Conservation (phyloP, 1,140 invertebrate genomes). For the Dinoponera quadriceps region DNA sequence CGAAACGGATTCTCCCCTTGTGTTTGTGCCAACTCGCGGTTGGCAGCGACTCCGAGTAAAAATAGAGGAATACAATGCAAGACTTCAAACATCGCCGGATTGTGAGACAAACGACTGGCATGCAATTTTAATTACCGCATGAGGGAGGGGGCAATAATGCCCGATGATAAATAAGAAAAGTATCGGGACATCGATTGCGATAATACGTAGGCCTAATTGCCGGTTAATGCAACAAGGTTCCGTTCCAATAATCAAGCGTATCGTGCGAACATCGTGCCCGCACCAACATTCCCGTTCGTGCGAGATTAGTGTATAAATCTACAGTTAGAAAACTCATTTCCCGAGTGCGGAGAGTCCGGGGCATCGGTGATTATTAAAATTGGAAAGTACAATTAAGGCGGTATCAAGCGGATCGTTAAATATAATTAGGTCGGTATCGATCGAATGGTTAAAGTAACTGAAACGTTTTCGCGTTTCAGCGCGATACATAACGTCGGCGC, state of each 20-base stretch:
- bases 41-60: slow-evolving; percentile 41
- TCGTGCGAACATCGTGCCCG: slow-evolving; percentile 36
- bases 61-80: slow-evolving; percentile 56
- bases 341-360: slow-evolving; percentile 17
- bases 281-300: slow-evolving; percentile 50
- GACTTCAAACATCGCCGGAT: slow-evolving; percentile 16
- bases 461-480: too few species aligned
- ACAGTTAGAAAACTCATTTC: slow-evolving; percentile 58
- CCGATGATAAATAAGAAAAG: slow-evolving; percentile 48
- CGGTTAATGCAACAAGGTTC: slow-evolving; percentile 63
- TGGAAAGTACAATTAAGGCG: not conserved
- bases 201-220: slow-evolving; percentile 58
- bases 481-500: too few species aligned
- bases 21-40: slow-evolving; percentile 53
- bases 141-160: not conserved
- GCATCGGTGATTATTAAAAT: slow-evolving; percentile 9
- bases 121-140: slow-evolving; percentile 41
- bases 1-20: slow-evolving; percentile 54
- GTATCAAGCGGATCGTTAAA: too few species aligned
- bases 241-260: slow-evolving; percentile 70
- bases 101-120: slow-evolving; percentile 43
- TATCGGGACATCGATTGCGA: slow-evolving; percentile 41
- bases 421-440: too few species aligned
- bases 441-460: too few species aligned
- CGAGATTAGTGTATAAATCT: slow-evolving; percentile 61